Evolutionary conservation across 2,797 vertebrate species (phyloP).

Genomic region (Anableps anableps): DNA sequence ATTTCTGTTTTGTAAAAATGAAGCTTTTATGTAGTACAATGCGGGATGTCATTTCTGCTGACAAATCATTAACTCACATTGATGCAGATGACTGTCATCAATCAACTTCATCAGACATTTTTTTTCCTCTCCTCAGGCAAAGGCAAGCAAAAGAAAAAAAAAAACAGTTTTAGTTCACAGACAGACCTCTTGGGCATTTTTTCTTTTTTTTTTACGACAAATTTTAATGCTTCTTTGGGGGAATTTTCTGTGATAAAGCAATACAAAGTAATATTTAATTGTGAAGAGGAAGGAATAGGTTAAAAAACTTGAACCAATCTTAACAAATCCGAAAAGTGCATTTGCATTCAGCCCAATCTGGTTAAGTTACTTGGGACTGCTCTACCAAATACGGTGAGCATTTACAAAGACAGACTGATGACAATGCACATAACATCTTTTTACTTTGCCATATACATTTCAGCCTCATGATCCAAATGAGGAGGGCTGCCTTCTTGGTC

Average conservation of each 20-base stretch:
- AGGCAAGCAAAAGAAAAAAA: background rate
- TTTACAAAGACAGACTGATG: background rate
- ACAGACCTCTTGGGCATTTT: background rate
- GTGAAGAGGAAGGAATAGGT: background rate
- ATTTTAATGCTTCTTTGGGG: background rate
- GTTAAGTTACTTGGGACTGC: background rate
- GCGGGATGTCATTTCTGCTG: conserved; percentile 14
- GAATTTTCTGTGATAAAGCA: background rate
- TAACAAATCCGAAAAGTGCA: background rate
- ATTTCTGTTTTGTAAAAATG: conserved; percentile 18
- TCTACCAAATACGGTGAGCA: background rate
- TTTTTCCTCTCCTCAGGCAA: background rate
- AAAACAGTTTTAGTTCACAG: background rate
- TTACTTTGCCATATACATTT: no score
- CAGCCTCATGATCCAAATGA: no score
- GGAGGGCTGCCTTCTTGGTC: no score
- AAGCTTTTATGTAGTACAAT: conserved; percentile 1
- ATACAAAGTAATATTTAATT: background rate
- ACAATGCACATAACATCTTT: background rate
- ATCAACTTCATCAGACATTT: conserved; percentile 6
- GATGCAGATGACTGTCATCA: conserved; percentile 26
- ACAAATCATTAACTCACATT: conserved; percentile 26
- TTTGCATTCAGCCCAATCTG: background rate
- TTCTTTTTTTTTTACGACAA: background rate
- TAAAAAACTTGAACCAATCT: background rate